Evolutionary conservation across 2,797 vertebrate genomes (phyloP), one percentile per base, ranked within the genome.

Genomic region (Hafferia zeledoni): DNA sequence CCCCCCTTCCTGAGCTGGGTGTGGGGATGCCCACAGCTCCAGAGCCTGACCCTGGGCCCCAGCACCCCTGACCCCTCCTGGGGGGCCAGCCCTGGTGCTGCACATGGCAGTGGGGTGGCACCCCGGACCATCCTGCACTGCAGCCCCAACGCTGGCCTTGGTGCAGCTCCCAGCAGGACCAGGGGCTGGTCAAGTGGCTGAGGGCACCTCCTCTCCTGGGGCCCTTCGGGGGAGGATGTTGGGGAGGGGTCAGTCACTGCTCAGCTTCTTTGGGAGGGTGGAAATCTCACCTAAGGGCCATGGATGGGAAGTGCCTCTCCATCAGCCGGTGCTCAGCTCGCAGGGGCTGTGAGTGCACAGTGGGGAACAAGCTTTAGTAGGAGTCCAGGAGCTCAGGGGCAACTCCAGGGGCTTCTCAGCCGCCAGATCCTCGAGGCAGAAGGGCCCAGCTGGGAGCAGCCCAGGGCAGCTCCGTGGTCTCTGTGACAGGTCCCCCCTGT

Each of bases 11-110:
- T 3, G 24, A 37, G 46, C 70, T 10, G 3, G 30, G 20, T 3
- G 0, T 1, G 3, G 18, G 43, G 53, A 8, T 31, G 41, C 39
- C 22, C 1, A 0, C 3, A 2, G 46, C 72, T 17, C 19, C 0
- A 1, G 35, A 30, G 20, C 56, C 55, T 16, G 41, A 10, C 22
- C 47, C 60, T 2, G 47, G 35, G 31, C 11, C 11, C 5, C 41
- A 30, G 35, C 60, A 35, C 47, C 18, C 15, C 53, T 4, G 5
- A 14, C 3, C 17, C 11, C 19, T 16, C n/a, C 5, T 0, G 14
- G 31, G 6, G 39, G 59, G 3, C 27, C 11, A 18, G 12, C 28
- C 60, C 39, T 6, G 8, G 39, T 19, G 37, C 60, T 43, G 60
- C 60, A 22, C 37, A 7, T 7, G 60, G 39, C 13, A 49, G 17